Evolutionary conservation across 1,140 invertebrate species (phyloP).

Genomic region (Nylanderia fulva): DNA sequence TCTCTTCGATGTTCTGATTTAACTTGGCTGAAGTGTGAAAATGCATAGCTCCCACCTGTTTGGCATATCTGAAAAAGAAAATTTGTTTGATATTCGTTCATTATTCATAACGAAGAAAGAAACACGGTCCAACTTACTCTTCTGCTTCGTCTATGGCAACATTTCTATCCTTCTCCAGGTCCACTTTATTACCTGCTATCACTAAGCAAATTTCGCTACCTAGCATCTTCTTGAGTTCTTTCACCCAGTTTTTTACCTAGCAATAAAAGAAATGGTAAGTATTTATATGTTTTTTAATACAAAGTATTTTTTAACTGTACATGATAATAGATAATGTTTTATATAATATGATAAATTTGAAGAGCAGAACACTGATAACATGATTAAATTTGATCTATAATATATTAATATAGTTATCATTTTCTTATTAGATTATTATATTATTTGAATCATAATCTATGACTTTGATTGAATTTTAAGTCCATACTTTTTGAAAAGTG

Average conservation of each 20-base stretch:
- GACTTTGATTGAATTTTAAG: background rate
- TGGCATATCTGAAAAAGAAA: slow-evolving; percentile 90
- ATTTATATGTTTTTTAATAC: background rate
- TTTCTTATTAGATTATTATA: too few species aligned
- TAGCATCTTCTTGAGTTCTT: slow-evolving; percentile 98
- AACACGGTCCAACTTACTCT: slow-evolving; percentile 88
- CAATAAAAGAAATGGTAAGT: slow-evolving; percentile 4
- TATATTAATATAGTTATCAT: too few species aligned
- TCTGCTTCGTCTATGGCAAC: slow-evolving; percentile 95
- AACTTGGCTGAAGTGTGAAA: slow-evolving; percentile 98
- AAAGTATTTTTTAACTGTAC: background rate
- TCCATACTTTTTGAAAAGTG: slow-evolving; percentile 96
- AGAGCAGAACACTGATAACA: too few species aligned
- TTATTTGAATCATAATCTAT: too few species aligned
- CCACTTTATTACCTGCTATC: slow-evolving; percentile 99
- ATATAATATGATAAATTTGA: background rate
- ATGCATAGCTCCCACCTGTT: slow-evolving; percentile 97
- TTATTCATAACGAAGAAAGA: background rate
- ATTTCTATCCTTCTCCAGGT: slow-evolving; percentile 96
- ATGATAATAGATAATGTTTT: background rate
- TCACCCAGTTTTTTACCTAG: slow-evolving; percentile 99
- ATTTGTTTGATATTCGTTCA: background rate
- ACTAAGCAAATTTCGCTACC: slow-evolving; percentile 96
- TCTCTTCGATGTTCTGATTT: slow-evolving; percentile 96
- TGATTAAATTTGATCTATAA: too few species aligned